Base-by-base conservation (phyloP, 2,113 vertebrate species). In the Xyliphius kryptos region DNA sequence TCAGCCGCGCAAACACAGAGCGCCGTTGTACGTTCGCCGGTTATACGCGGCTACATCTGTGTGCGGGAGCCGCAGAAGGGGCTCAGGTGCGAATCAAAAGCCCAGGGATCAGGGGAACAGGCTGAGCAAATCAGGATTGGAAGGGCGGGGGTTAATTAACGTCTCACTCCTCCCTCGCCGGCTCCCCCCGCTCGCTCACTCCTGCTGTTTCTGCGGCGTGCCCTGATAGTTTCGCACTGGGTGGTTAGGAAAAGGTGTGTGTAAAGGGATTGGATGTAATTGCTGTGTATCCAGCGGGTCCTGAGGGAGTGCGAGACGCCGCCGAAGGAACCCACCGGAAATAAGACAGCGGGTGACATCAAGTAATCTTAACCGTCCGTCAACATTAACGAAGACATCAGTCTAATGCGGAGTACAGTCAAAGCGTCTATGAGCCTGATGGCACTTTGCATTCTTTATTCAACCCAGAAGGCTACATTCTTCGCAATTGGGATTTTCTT, bases 91-190 rank as follows among this genome's bases (percentile, higher is more conserved):
- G 79, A 79, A 83, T 83, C 78, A 81, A 76, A 32, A 67, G 71
- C 3, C 62, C 63, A 67, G 69, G 75, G 74, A 73, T 75, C 76
- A 56, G 13, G 79, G 74, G 80, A 80, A 54, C 69, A 49, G 67
- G 74, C 74, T 78, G 70, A 74, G 66, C 76, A 66, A 65, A 63
- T 70, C 66, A 73, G 72, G 51, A 61, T 76, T 57, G 74, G 48
- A 70, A 70, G 78, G 75, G 47, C 14, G 67, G 69, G 51, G 74
- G 83, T 83, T 87, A 85, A 85, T 85, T 83, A 81, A 83, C 72
- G 36, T 69, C 70, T 58, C 58, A 26, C 77, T 54, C 21, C 51
- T 15, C 37, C 21, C 3, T 59, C 51, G 37, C 56, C 47, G 40
- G 17, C 46, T 37, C 55, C 19, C 38, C 41, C 14, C 19, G 43